These are phyloP conservation scores for Mormyrus hasselquistii DNA, from an alignment of 2,797 vertebrate genomes.

Conservation along the genomic window DNA sequence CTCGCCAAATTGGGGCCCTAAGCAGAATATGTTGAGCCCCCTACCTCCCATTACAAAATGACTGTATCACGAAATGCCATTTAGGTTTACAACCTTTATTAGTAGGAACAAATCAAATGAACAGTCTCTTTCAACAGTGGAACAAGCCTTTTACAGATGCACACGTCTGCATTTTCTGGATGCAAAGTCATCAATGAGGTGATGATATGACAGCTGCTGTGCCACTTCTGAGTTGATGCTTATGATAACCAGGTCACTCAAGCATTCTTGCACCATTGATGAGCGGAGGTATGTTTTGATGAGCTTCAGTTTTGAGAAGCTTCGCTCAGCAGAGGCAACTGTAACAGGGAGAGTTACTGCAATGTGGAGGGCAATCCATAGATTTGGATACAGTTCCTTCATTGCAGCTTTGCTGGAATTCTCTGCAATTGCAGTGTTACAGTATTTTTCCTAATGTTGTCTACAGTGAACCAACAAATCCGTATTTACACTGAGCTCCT, in stretches of 20 bases:
- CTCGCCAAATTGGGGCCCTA: no score
- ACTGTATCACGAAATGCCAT: no score
- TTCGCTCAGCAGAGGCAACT: background rate
- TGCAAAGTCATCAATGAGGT: no score
- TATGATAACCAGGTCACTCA: background rate
- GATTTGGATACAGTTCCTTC: background rate
- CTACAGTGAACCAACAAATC: background rate
- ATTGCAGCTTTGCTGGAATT: conserved; percentile 63
- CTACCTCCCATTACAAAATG: no score
- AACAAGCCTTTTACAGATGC: no score
- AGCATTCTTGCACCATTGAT: background rate
- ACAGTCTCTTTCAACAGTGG: no score
- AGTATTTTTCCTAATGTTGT: background rate
- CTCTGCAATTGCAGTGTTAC: conserved; percentile 56
- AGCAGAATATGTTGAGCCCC: no score
- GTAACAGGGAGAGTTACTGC: background rate
- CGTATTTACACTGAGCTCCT: background rate
- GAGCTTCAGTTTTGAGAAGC: background rate
- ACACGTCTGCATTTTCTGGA: background rate
- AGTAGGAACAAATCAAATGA: no score
- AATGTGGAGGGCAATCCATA: background rate
- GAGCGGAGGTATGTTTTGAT: background rate
- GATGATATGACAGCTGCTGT: no score
- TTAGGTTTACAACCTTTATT: no score
- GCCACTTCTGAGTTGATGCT: no score